These are phyloP conservation scores for Cyanoderma ruficeps DNA, from an alignment of 2,113 vertebrate species.

Conservation along the genomic window DNA sequence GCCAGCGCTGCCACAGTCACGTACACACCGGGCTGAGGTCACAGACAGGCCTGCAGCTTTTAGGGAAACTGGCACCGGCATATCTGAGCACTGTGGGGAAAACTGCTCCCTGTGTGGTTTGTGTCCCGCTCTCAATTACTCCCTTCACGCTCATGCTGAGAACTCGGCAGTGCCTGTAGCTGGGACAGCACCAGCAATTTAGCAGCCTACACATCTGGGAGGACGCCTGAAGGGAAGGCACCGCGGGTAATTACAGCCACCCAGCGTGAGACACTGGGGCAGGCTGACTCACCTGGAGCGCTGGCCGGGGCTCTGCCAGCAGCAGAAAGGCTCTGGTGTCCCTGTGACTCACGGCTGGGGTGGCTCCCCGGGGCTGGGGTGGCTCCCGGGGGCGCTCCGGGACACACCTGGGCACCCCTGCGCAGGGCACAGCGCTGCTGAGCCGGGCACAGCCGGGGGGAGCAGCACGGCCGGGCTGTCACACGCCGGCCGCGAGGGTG, in stretches of 20 bases:
- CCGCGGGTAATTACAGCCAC: not conserved
- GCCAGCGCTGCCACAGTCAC: not conserved
- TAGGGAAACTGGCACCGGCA: not conserved
- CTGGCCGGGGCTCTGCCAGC: not conserved
- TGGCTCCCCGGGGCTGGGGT: not conserved
- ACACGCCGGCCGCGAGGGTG: not conserved
- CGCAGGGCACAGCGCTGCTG: not conserved
- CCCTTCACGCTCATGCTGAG: not conserved
- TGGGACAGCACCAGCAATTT: not conserved
- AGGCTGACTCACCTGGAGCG: not conserved
- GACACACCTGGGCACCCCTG: fast-evolving
- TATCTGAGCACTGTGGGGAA: not conserved
- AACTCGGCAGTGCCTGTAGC: not conserved
- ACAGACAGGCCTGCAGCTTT: not conserved
- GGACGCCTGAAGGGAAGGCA: not conserved
- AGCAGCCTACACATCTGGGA: not conserved
- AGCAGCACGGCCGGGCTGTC: not conserved
- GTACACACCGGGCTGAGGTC: fast-evolving
- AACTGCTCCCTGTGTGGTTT: not conserved
- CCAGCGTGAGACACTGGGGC: not conserved
- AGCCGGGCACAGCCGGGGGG: too few species aligned
- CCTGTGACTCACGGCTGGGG: not conserved
- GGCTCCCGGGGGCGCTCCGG: not conserved
- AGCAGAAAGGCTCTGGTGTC: not conserved
- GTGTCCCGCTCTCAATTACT: not conserved